Conservation (phyloP, 2,797 vertebrate species). For the Vespertilio murinus region DNA sequence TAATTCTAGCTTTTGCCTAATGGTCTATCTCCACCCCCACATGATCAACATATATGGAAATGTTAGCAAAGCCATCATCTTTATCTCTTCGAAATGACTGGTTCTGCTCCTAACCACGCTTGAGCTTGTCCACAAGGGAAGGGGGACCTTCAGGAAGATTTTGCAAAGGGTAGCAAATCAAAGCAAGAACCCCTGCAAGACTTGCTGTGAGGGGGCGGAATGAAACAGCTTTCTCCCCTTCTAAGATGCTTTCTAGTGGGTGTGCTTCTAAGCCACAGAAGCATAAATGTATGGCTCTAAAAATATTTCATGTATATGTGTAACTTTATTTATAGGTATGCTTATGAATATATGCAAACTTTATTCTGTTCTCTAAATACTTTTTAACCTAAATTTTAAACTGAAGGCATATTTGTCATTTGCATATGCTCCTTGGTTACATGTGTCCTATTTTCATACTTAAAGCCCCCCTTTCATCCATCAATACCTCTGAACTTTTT, state of each 20-base stretch:
- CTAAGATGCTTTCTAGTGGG: background rate
- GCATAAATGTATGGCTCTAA: background rate
- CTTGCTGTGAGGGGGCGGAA: background rate
- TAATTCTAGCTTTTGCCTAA: conserved; percentile 58
- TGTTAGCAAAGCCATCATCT: background rate
- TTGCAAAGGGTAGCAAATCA: background rate
- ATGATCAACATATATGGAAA: conserved; percentile 24
- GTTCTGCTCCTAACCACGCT: background rate
- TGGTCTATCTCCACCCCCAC: background rate
- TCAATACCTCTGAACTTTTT: background rate
- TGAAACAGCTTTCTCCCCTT: background rate
- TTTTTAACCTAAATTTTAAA: conserved; percentile 30
- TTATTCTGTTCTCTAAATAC: background rate
- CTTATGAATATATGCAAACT: background rate
- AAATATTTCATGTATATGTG: background rate
- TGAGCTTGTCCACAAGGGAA: background rate
- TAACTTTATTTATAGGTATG: background rate
- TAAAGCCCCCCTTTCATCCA: background rate
- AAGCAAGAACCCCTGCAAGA: background rate
- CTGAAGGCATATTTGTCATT: background rate
- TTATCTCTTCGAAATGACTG: background rate
- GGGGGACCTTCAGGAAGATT: background rate
- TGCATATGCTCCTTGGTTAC: conserved; percentile 14
- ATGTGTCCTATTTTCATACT: background rate
- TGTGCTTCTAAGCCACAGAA: background rate